phyloP scores from a whole-genome alignment of 2,113 vertebrate species.

The Eleginops maclovinus region DNA sequence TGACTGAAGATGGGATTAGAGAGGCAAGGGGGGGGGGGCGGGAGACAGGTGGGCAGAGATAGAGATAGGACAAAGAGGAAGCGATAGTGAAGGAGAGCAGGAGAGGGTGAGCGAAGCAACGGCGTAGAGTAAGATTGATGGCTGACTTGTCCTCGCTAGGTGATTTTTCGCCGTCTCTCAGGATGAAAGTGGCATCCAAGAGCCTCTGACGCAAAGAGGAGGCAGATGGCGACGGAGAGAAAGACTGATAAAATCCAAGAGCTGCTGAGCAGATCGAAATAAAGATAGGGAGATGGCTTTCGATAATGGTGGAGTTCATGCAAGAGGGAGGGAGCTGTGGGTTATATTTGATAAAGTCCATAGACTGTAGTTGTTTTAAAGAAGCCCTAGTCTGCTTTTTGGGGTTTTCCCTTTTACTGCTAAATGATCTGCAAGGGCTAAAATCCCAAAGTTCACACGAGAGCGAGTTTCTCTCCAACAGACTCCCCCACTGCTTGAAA shows the following conservation, averaged over 20 bases:
- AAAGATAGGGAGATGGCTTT: slow-evolving; percentile 28
- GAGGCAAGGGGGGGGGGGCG: slow-evolving; percentile 12
- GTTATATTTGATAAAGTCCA: neutral
- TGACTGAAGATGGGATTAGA: slow-evolving; percentile 69
- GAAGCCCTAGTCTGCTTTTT: too few relatives aligned
- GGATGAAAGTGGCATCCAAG: slow-evolving; percentile 35
- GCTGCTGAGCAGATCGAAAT: slow-evolving; percentile 47
- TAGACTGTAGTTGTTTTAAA: too few relatives aligned
- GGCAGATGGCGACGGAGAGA: slow-evolving; percentile 60
- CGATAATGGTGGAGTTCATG: slow-evolving; percentile 16
- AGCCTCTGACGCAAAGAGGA: slow-evolving; percentile 38
- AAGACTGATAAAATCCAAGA: slow-evolving; percentile 58
- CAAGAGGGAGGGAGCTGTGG: slow-evolving; percentile 2
- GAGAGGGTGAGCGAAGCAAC: slow-evolving; percentile 45
- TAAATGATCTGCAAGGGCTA: too few relatives aligned
- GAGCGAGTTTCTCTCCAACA: too few relatives aligned
- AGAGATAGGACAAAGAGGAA: slow-evolving; percentile 57
- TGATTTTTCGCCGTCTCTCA: slow-evolving; percentile 57
- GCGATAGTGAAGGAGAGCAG: slow-evolving; percentile 62
- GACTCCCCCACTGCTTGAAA: too few relatives aligned
- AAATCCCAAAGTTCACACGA: too few relatives aligned
- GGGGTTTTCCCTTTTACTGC: too few relatives aligned
- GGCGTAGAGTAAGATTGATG: slow-evolving; percentile 76
- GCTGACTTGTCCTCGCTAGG: slow-evolving; percentile 65
- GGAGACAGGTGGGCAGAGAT: slow-evolving; percentile 52